phyloP scores from a whole-genome alignment of 2,888 invertebrate genomes.

The Pasiphila rectangulata region DNA sequence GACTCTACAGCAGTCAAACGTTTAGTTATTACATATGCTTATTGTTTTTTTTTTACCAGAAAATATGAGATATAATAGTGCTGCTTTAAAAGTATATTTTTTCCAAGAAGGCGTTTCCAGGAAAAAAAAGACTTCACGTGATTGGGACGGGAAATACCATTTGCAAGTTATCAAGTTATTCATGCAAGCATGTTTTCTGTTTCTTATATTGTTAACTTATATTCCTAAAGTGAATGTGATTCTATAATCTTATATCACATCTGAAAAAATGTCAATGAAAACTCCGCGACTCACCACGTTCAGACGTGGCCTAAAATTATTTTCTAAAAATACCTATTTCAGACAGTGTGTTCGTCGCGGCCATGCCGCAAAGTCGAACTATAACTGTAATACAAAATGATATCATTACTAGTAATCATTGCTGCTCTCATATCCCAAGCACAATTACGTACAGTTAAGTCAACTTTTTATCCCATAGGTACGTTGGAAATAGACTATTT shows the following conservation, averaged over 20 bases:
- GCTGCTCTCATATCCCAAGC: constrained; percentile 37
- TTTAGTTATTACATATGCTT: no score
- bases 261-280: constrained; percentile 18
- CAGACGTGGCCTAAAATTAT: constrained; percentile 67
- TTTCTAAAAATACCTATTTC: constrained; percentile 73
- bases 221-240: not conserved
- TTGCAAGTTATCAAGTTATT: no score
- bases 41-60: no score
- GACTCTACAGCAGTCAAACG: no score
- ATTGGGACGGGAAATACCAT: no score
- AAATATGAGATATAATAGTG: no score
- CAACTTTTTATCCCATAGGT: constrained; percentile 60
- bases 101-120: no score
- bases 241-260: not conserved
- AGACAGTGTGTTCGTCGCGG: constrained; percentile 57
- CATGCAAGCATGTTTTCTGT: no score
- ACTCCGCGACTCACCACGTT: constrained; percentile 18
- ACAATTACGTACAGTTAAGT: constrained; percentile 34
- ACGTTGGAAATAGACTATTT: constrained; percentile 28
- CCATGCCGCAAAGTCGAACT: constrained; percentile 49
- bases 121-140: no score
- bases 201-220: not conserved
- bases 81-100: no score
- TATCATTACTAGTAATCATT: constrained; percentile 38
- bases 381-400: constrained; percentile 35